Conservation (phyloP, 2,113 vertebrate genomes). For the Eidolon helvum region DNA sequence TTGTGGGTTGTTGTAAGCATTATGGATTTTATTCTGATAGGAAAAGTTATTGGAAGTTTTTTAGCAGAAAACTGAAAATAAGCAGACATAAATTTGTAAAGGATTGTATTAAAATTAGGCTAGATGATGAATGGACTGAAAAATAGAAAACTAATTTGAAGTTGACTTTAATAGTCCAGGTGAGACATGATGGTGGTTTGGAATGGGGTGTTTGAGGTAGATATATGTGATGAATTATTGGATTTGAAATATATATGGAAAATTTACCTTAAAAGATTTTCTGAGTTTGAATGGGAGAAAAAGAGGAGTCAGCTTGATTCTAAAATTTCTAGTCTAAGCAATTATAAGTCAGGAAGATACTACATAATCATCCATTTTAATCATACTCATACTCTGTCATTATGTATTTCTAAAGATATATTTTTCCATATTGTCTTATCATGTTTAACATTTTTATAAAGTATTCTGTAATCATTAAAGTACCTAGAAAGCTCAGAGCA, state of each 20-base stretch:
- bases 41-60: not conserved
- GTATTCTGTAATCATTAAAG: not conserved
- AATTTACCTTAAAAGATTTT: not conserved
- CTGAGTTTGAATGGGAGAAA: not conserved
- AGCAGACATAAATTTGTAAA: not conserved
- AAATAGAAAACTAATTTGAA: not conserved
- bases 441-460: constrained; percentile 31
- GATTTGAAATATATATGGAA: not conserved
- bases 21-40: not conserved
- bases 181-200: not conserved
- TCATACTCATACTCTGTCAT: not conserved
- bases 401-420: not conserved
- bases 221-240: not conserved
- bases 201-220: not conserved
- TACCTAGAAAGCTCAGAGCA: not conserved
- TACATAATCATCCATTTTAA: not conserved
- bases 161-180: not conserved
- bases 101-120: not conserved
- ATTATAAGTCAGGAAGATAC: not conserved
- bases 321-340: not conserved
- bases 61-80: not conserved
- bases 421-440: not conserved
- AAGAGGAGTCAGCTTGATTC: not conserved
- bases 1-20: not conserved
- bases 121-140: not conserved